Percentiles rank a stretch among this genome's conserved stretches.
Conservation (phyloP, 2,888 invertebrate genomes). For the Lasioglossum villosulum region DNA sequence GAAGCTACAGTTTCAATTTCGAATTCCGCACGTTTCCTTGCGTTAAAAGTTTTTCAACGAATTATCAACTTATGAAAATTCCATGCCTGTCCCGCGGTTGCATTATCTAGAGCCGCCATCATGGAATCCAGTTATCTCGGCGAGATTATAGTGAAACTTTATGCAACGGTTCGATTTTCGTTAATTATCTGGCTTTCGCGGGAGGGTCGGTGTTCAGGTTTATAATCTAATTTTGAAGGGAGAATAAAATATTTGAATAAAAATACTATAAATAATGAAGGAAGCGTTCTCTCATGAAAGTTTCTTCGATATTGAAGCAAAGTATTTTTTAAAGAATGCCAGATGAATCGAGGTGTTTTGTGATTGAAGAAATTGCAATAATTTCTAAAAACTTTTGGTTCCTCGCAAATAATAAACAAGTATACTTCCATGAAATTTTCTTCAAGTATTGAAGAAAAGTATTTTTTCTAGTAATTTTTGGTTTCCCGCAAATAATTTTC, state of each 20-base stretch:
- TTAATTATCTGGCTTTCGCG: constrained; percentile 18
- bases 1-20: not conserved
- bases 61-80: not conserved
- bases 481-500: not conserved
- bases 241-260: not conserved
- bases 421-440: no score
- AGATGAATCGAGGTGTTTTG: not conserved
- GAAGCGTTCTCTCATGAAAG: not conserved
- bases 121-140: constrained; percentile 10
- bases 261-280: no score
- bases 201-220: not conserved
- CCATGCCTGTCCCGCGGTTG: not conserved
- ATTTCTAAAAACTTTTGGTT: not conserved
- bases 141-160: constrained; percentile 10
- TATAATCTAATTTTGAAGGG: not conserved
- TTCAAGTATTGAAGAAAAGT: not conserved
- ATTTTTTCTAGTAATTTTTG: not conserved
- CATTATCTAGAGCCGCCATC: not conserved
- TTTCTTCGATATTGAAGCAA: not conserved
- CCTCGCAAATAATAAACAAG: not conserved
- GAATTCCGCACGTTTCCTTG: not conserved
- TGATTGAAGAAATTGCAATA: not conserved
- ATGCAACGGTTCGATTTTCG: constrained; percentile 23
- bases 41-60: not conserved
- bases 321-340: no score